Evolutionary conservation across 2,797 vertebrate genomes (phyloP).

Genomic region (Silurus aristotelis): DNA sequence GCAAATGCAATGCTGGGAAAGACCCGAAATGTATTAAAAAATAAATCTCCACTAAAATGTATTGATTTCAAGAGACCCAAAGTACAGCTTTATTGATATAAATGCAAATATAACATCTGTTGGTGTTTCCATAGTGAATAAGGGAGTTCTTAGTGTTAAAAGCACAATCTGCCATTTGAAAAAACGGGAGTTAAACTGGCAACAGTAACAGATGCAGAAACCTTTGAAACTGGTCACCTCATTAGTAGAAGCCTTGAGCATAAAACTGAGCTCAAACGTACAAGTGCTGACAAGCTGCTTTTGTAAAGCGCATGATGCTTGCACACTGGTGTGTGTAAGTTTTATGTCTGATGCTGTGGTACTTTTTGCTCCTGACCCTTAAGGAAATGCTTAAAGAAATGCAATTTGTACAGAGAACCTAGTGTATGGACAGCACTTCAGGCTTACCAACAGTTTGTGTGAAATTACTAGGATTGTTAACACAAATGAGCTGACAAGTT

Average conservation of each 20-base stretch:
- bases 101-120: neutral
- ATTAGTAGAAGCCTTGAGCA: neutral
- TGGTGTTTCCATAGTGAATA: neutral
- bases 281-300: neutral
- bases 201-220: neutral
- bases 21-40: neutral
- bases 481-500: neutral
- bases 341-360: neutral
- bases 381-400: conserved; percentile 1
- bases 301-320: neutral
- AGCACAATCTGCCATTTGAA: neutral
- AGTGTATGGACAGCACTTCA: neutral
- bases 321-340: neutral
- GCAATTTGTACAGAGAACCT: neutral
- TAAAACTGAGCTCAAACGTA: neutral
- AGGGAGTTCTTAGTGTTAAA: neutral
- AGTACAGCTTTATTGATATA: neutral
- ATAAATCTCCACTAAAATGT: neutral
- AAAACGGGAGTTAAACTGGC: neutral
- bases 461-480: conserved; percentile 5
- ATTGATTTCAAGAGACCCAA: neutral
- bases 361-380: neutral
- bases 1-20: neutral
- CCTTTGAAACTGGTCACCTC: neutral
- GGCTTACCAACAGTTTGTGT: neutral